Conservation (phyloP, 2,797 vertebrate species). For the Phataginus tricuspis region DNA sequence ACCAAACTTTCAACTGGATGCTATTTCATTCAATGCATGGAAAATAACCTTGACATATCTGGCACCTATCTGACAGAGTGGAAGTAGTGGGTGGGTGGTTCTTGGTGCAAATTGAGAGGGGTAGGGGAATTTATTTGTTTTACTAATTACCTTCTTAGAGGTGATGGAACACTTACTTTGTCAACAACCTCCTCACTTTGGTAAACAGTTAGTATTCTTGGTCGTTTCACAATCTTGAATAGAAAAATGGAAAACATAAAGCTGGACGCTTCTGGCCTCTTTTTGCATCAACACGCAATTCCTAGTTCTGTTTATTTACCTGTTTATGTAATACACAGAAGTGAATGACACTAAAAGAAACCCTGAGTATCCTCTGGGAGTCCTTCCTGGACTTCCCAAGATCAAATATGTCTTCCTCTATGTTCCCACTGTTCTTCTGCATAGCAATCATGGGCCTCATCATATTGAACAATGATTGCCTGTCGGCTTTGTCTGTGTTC, state of each 20-base stretch:
- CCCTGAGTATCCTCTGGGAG: not conserved
- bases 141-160: constrained; percentile 8
- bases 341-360: not conserved
- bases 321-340: not conserved
- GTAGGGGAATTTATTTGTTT: not conserved
- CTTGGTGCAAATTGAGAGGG: not conserved
- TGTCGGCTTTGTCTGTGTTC: not conserved
- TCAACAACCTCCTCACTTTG: not conserved
- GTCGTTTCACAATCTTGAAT: not conserved
- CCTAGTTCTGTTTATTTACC: not conserved
- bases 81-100: not conserved
- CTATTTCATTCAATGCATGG: not conserved
- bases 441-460: not conserved
- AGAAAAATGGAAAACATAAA: not conserved
- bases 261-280: not conserved
- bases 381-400: not conserved
- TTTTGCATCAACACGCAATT: not conserved
- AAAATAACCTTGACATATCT: not conserved
- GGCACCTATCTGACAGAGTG: not conserved
- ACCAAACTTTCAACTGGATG: not conserved
- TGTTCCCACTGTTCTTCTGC: not conserved
- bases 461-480: not conserved
- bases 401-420: not conserved
- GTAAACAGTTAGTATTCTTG: constrained; percentile 15
- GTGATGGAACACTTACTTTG: not conserved